Percentiles rank a stretch among this genome's conserved stretches.
Evolutionary conservation across 2,797 vertebrate genomes (phyloP).

Genomic region (Crenichthys baileyi): DNA sequence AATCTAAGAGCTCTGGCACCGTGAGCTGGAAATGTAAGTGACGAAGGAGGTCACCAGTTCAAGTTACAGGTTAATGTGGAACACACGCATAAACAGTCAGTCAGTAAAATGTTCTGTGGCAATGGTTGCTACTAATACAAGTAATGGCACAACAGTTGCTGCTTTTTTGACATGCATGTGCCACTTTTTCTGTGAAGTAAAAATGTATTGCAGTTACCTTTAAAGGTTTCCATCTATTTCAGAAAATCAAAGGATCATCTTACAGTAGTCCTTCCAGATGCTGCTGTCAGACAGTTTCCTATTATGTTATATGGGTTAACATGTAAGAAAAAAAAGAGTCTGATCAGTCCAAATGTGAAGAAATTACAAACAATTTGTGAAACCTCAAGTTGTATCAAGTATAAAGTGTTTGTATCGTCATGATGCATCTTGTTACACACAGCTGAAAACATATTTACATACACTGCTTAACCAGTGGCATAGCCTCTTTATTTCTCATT

Average conservation of each 20-base stretch:
- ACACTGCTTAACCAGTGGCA: too few relatives aligned
- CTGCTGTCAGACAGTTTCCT: neutral
- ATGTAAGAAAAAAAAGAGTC: too few relatives aligned
- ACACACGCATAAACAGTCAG: conserved; percentile 35
- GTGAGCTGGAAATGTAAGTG: conserved; percentile 53
- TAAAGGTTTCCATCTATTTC: neutral
- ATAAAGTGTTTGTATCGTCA: too few relatives aligned
- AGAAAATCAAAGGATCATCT: neutral
- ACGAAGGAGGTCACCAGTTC: conserved; percentile 55
- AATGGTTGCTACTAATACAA: neutral
- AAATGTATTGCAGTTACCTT: neutral
- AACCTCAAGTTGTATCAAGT: too few relatives aligned
- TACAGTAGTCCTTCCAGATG: neutral
- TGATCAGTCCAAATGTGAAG: too few relatives aligned
- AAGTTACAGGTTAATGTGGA: conserved; percentile 63
- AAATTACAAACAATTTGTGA: too few relatives aligned
- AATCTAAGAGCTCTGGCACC: conserved; percentile 53
- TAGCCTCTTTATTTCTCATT: too few relatives aligned
- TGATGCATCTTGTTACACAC: too few relatives aligned
- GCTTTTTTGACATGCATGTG: neutral
- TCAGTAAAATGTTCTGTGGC: conserved; percentile 19
- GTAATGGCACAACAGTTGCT: neutral
- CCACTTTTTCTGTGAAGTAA: neutral
- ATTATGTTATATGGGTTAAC: too few relatives aligned
- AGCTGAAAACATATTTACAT: too few relatives aligned